Evolutionary conservation across 2,113 vertebrate genomes (phyloP).

Genomic region (Lipophrys pholis): DNA sequence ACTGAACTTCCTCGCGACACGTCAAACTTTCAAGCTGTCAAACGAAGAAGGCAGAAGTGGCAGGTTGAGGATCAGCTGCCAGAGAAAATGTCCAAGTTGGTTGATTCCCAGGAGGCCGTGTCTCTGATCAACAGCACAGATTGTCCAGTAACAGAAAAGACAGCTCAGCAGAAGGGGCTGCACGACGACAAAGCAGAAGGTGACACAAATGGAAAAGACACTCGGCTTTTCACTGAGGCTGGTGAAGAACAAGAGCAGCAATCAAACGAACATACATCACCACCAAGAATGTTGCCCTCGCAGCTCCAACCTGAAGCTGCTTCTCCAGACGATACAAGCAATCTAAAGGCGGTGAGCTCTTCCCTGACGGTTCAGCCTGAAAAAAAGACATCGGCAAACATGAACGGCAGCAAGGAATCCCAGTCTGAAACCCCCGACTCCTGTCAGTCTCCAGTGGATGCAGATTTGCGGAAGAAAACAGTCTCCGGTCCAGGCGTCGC

Average conservation of each 20-base stretch:
- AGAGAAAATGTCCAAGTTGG: slow-evolving; percentile 47
- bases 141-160: not conserved
- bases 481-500: not conserved
- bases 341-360: not conserved
- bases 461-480: not conserved
- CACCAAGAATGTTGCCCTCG: not conserved
- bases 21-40: slow-evolving; percentile 5
- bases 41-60: slow-evolving; percentile 36
- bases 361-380: not conserved
- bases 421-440: not conserved
- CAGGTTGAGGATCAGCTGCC: slow-evolving; percentile 41
- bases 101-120: slow-evolving; percentile 27
- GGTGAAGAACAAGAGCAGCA: slow-evolving; percentile 21
- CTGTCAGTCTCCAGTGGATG: not conserved
- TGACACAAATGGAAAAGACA: not conserved
- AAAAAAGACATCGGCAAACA: not conserved
- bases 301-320: slow-evolving; percentile 16
- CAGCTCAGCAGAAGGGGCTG: slow-evolving; percentile 23
- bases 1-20: not conserved
- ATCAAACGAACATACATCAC: not conserved
- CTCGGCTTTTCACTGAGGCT: not conserved
- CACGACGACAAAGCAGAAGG: slow-evolving; percentile 7
- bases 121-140: not conserved
- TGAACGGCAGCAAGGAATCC: slow-evolving; percentile 1
- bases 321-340: slow-evolving; percentile 1